Conservation (phyloP, 1,140 invertebrate genomes). For the Tetraneura akinire region DNA sequence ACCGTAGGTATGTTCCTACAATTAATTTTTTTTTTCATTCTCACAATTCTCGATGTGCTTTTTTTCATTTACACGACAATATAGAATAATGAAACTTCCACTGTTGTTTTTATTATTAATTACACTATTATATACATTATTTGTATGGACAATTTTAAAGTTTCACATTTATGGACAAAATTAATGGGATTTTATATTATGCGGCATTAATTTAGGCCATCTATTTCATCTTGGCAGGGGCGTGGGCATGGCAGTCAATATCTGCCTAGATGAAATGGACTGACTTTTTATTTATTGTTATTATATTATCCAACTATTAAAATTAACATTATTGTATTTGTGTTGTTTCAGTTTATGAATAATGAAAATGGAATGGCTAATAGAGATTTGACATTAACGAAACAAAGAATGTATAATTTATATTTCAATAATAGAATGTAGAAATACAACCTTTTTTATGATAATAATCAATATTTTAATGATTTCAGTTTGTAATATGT, state of each 20-base stretch:
- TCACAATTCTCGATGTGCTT: constrained; percentile 26
- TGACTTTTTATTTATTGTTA: neutral
- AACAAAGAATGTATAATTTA: constrained; percentile 47
- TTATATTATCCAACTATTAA: neutral
- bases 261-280: constrained; percentile 50
- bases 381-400: constrained; percentile 31
- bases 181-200: constrained; percentile 15
- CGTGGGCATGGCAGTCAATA: constrained; percentile 38
- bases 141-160: neutral
- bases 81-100: constrained; percentile 7
- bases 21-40: constrained; percentile 30
- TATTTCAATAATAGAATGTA: constrained; percentile 39
- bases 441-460: neutral
- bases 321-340: constrained; percentile 2
- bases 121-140: constrained; percentile 9
- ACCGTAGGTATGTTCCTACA: constrained; percentile 48
- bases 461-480: constrained; percentile 11
- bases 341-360: constrained; percentile 47
- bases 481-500: constrained; percentile 2
- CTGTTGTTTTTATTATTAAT: neutral
- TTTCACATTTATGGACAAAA: constrained; percentile 23
- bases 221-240: constrained; percentile 50
- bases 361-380: constrained; percentile 39
- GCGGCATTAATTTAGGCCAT: constrained; percentile 25
- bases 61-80: neutral